Percentiles rank a stretch among this genome's conserved stretches.
These are phyloP conservation scores for Drosophila albomicans DNA, from an alignment of 1,140 invertebrate genomes.

Conservation along the genomic window DNA sequence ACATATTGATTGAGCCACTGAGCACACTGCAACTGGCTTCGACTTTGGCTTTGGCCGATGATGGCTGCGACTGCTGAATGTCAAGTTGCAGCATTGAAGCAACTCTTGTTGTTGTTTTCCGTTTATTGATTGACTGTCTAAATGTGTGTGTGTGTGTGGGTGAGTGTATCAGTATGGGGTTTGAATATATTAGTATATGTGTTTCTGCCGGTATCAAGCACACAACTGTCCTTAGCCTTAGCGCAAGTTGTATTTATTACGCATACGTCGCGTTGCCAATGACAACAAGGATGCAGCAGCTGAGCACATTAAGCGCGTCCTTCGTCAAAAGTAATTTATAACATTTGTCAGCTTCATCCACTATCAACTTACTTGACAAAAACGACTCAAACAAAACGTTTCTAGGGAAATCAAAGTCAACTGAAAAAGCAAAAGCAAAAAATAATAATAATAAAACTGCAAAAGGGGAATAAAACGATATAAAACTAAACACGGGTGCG, in stretches of 20 bases:
- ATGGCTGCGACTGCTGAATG: conserved; percentile 64
- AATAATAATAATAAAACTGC: conserved; percentile 31
- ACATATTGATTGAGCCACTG: conserved; percentile 62
- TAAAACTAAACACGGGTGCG: conserved; percentile 65
- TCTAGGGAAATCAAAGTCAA: conserved; percentile 56
- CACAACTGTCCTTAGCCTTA: conserved; percentile 72
- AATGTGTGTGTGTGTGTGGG: conserved; percentile 2
- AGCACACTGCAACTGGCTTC: conserved; percentile 35
- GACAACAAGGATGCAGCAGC: conserved; percentile 40
- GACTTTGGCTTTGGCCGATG: conserved; percentile 46
- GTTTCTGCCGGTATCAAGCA: conserved; percentile 51
- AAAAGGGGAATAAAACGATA: conserved; percentile 49
- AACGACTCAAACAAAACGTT: conserved; percentile 5
- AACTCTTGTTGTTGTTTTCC: conserved; percentile 44
- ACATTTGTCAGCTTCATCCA: conserved; percentile 24
- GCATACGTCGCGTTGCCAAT: conserved; percentile 69
- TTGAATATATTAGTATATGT: not conserved
- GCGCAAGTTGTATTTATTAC: conserved; percentile 70
- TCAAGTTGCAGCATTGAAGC: conserved; percentile 75
- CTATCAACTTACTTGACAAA: not conserved
- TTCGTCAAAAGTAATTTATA: conserved; percentile 46
- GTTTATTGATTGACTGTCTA: conserved; percentile 69
- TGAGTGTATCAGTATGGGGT: conserved; percentile 7
- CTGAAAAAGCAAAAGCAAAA: not conserved
- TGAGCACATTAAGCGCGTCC: conserved; percentile 13